Evolutionary conservation across 2,797 vertebrate genomes (phyloP).

Genomic region (Sebastiscus albofasciatus): DNA sequence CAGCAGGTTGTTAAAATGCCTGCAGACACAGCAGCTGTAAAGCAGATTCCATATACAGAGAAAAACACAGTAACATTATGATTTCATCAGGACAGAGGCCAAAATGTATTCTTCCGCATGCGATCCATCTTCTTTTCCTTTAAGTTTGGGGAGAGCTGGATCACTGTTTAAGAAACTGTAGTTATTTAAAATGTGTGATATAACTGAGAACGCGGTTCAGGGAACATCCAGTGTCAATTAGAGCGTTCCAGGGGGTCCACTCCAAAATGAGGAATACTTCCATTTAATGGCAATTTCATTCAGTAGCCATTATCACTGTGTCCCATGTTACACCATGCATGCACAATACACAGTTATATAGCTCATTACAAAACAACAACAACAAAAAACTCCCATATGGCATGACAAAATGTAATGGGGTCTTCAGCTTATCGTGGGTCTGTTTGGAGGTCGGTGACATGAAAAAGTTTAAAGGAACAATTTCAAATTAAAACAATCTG

Average conservation of each 20-base stretch:
- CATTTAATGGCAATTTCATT: slow-evolving; percentile 18
- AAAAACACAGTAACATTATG: not conserved
- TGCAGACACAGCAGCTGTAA: slow-evolving; percentile 26
- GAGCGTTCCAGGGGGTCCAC: not conserved
- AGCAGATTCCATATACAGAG: slow-evolving; percentile 1
- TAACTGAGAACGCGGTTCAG: not conserved
- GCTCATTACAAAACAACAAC: not conserved
- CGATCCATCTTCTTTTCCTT: not conserved
- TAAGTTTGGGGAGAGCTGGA: not conserved
- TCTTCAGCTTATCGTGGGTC: not conserved
- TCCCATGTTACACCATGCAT: not conserved
- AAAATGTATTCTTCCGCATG: not conserved
- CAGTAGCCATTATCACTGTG: slow-evolving; percentile 1
- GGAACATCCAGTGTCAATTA: not conserved
- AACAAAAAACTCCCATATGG: not conserved
- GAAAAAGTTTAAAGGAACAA: not conserved
- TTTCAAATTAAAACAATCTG: not conserved
- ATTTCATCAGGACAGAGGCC: not conserved
- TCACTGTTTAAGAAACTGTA: not conserved
- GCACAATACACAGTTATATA: not conserved
- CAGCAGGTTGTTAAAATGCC: slow-evolving; percentile 53
- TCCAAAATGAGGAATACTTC: slow-evolving; percentile 9
- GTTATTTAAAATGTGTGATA: not conserved
- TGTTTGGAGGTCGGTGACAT: not conserved
- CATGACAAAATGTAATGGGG: not conserved